Conservation (phyloP, 2,113 vertebrate genomes). For the chimpanzee (Pan troglodytes) region NHGRI_mPanTro3-v2.1_pri NC_072403.2:78070501-78071000, state of each 20-base stretch:
- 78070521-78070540: neutral
- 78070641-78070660: neutral
- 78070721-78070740: neutral
- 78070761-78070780: slow-evolving; percentile 5
- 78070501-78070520: neutral
- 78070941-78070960: neutral
- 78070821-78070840: slow-evolving; percentile 26
- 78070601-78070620: neutral
- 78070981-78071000: neutral
- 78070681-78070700: neutral
- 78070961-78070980: slow-evolving; percentile 40
- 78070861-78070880: neutral
- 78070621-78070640: slow-evolving; percentile 40
- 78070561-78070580: neutral
- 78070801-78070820: neutral
- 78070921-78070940: neutral
- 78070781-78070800: slow-evolving; percentile 1
- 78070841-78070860: neutral
- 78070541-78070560: neutral
- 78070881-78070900: neutral
- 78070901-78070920: slow-evolving; percentile 20
- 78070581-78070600: neutral
- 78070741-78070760: neutral
- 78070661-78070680: neutral
- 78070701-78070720: slow-evolving; percentile 15